These are phyloP conservation scores for Phocoena sinus DNA, from an alignment of 2,113 vertebrate species.

Conservation along the genomic window DNA sequence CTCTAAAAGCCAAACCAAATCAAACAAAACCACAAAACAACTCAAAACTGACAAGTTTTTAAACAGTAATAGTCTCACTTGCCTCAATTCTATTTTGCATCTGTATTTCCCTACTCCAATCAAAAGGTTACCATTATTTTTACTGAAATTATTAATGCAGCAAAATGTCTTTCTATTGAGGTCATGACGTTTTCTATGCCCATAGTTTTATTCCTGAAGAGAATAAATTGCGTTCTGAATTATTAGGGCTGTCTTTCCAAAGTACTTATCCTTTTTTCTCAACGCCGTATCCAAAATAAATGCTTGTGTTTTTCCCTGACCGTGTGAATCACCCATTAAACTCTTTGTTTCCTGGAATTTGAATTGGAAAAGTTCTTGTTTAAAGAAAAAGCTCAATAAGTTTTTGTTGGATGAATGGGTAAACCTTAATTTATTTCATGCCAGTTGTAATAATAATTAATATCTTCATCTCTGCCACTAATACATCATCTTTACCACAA, in stretches of 20 bases:
- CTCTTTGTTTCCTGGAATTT: not conserved
- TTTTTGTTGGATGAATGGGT: not conserved
- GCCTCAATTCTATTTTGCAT: not conserved
- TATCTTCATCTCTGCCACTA: not conserved
- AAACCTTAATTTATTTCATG: slow-evolving; percentile 1
- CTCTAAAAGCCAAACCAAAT: slow-evolving; percentile 23
- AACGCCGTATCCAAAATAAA: not conserved
- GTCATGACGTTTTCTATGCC: not conserved
- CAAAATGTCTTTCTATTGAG: not conserved
- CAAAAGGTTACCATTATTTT: slow-evolving; percentile 5
- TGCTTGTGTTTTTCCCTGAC: not conserved
- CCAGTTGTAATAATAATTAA: slow-evolving; percentile 48
- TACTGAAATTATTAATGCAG: not conserved
- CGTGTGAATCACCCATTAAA: slow-evolving; percentile 26
- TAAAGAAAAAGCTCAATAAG: slow-evolving; percentile 1
- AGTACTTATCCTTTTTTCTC: not conserved
- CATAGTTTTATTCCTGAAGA: not conserved
- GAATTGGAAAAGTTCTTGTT: not conserved
- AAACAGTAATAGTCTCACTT: not conserved
- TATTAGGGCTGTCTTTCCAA: not conserved
- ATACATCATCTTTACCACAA: not conserved
- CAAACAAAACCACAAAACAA: slow-evolving; percentile 2
- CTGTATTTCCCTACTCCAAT: not conserved
- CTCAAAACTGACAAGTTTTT: not conserved
- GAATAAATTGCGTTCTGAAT: slow-evolving; percentile 5